Evolutionary conservation across 1,140 invertebrate genomes (phyloP).

Genomic region (Scaptodrosophila lebanonensis): DNA sequence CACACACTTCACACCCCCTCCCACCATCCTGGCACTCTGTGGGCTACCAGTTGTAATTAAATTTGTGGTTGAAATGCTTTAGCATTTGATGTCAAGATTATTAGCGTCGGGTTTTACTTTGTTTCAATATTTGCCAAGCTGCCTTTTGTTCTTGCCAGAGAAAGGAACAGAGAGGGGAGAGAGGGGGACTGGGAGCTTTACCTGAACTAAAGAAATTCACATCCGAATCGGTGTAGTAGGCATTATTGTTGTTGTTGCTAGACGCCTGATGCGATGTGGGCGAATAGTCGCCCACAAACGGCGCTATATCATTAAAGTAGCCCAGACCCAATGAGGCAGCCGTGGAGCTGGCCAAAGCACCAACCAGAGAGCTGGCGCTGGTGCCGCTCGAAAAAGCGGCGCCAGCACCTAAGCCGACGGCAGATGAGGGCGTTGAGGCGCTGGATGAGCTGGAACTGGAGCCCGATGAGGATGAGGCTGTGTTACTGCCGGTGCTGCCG

Average conservation of each 20-base stretch:
- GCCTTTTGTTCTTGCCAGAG: background rate
- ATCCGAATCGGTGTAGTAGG: constrained; percentile 72
- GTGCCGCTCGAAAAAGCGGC: background rate
- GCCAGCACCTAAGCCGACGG: background rate
- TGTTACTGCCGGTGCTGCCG: constrained; percentile 68
- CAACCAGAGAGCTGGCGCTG: constrained; percentile 31
- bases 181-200: no score
- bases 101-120: background rate
- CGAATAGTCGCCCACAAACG: constrained; percentile 55
- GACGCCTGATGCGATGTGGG: constrained; percentile 6
- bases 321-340: constrained; percentile 66
- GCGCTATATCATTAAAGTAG: constrained; percentile 68
- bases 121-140: constrained; percentile 54
- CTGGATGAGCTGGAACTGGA: constrained; percentile 53
- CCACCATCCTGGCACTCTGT: constrained; percentile 2
- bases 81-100: constrained; percentile 58
- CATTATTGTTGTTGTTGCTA: constrained; percentile 33
- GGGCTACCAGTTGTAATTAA: constrained; percentile 55
- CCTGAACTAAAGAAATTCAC: constrained; percentile 75
- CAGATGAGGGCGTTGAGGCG: constrained; percentile 47
- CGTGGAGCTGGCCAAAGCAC: constrained; percentile 56
- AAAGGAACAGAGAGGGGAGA: no score
- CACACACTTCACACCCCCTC: constrained; percentile 56
- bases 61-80: constrained; percentile 53
- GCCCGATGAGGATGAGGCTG: constrained; percentile 57